Conservation (phyloP, 2,113 vertebrate species). For the Pluvianellus socialis region DNA sequence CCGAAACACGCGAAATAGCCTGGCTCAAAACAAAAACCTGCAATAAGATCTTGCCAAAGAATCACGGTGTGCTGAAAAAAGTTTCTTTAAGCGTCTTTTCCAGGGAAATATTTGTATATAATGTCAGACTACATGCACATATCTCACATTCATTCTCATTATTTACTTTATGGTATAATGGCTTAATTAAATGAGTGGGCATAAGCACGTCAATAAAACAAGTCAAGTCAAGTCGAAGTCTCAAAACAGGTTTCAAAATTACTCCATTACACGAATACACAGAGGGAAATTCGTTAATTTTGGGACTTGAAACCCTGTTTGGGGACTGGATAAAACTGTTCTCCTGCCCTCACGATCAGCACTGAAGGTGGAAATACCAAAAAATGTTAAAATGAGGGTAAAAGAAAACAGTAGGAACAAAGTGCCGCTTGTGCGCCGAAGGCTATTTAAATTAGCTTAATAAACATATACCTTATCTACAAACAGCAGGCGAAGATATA, state of each 20-base stretch:
- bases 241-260: constrained; percentile 62
- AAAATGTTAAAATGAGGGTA: background rate
- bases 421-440: background rate
- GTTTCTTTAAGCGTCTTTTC: background rate
- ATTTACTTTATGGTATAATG: constrained; percentile 65
- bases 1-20: constrained; percentile 9
- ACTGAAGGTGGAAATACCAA: background rate
- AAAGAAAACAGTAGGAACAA: constrained; percentile 46
- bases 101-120: constrained; percentile 1
- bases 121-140: constrained; percentile 24
- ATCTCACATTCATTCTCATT: constrained; percentile 57
- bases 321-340: background rate
- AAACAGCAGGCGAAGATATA: constrained; percentile 67
- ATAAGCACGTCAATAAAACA: constrained; percentile 66
- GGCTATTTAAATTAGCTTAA: constrained; percentile 65
- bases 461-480: constrained; percentile 77
- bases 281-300: constrained; percentile 45
- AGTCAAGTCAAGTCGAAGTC: constrained; percentile 63
- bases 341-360: background rate
- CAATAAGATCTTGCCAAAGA: background rate
- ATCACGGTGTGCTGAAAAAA: background rate
- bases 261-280: constrained; percentile 37
- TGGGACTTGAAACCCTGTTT: background rate
- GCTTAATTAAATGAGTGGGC: constrained; percentile 68
- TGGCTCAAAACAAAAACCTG: constrained; percentile 42